phyloP scores from a whole-genome alignment of 2,113 vertebrate species.

The Hymenochirus boettgeri region DNA sequence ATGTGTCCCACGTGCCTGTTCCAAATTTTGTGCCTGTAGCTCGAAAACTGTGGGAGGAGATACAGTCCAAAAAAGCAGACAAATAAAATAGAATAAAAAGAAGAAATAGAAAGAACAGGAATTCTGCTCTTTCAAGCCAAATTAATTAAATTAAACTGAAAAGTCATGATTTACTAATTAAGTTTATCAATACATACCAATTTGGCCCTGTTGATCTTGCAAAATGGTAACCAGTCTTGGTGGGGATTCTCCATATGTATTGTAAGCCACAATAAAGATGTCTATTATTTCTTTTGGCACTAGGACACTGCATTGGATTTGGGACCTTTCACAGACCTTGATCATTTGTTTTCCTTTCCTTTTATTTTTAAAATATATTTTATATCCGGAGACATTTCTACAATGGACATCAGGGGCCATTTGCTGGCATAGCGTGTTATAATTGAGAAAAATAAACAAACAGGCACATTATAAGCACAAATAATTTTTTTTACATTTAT shows the following conservation, averaged over 20 bases:
- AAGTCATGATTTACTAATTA: too few relatives aligned
- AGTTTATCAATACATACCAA: not conserved
- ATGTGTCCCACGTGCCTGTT: too few relatives aligned
- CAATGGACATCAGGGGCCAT: conserved; percentile 30
- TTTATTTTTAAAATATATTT: not conserved
- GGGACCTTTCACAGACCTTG: conserved; percentile 33
- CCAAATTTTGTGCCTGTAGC: too few relatives aligned
- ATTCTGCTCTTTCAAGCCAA: too few relatives aligned
- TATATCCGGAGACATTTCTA: conserved; percentile 48
- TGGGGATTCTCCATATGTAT: conserved; percentile 49
- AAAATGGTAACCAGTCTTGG: conserved; percentile 24
- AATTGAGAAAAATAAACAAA: too few relatives aligned
- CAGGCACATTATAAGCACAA: too few relatives aligned
- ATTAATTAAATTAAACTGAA: too few relatives aligned
- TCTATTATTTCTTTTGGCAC: conserved; percentile 4
- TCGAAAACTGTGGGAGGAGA: too few relatives aligned
- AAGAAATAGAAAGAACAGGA: too few relatives aligned
- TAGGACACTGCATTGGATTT: not conserved
- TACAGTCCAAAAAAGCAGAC: too few relatives aligned
- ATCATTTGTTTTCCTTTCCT: accelerated
- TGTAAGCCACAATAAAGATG: conserved; percentile 49
- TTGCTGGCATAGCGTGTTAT: conserved; percentile 47
- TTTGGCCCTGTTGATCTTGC: not conserved
- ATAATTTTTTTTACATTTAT: too few relatives aligned
- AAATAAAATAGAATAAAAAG: too few relatives aligned